These are phyloP conservation scores for Dendropsophus ebraccatus DNA, from an alignment of 2,113 vertebrate species.

Conservation along the genomic window DNA sequence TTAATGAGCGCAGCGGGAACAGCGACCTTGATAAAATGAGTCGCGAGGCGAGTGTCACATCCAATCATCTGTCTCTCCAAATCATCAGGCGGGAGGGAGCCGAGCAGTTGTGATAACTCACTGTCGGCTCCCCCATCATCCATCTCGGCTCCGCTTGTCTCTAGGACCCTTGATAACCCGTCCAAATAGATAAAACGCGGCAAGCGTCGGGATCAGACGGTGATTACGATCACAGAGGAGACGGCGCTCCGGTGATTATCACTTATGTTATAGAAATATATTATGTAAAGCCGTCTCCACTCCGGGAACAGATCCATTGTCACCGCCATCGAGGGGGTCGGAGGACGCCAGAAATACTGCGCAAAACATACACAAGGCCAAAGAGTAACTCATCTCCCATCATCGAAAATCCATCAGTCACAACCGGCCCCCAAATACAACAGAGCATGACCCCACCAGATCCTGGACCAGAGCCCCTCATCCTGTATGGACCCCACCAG, in stretches of 20 bases:
- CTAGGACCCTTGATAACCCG: not conserved
- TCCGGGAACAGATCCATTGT: not conserved
- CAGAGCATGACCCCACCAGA: too few species aligned
- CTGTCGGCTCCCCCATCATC: not conserved
- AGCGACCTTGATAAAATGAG: constrained; percentile 9
- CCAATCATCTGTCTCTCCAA: not conserved
- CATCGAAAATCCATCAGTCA: too few species aligned
- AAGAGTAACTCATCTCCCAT: too few species aligned
- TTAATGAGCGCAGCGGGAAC: not conserved
- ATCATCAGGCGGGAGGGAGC: not conserved
- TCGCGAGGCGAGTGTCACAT: constrained; percentile 3
- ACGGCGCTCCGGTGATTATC: not conserved
- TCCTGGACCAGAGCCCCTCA: too few species aligned
- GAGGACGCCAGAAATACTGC: too few species aligned
- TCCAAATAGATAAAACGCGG: constrained; percentile 18
- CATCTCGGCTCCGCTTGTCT: not conserved
- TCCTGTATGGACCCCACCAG: too few species aligned
- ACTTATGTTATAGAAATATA: not conserved
- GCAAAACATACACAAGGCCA: too few species aligned
- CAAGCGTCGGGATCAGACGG: not conserved
- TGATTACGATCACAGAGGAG: not conserved
- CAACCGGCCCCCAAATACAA: too few species aligned
- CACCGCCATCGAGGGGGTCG: not conserved
- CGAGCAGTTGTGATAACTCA: not conserved
- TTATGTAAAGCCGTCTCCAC: not conserved